A percentile compares a stretch with the other conserved stretches of the same genome.
Conservation (phyloP, 2,888 invertebrate species). For the Drosophila heteroneura region DNA sequence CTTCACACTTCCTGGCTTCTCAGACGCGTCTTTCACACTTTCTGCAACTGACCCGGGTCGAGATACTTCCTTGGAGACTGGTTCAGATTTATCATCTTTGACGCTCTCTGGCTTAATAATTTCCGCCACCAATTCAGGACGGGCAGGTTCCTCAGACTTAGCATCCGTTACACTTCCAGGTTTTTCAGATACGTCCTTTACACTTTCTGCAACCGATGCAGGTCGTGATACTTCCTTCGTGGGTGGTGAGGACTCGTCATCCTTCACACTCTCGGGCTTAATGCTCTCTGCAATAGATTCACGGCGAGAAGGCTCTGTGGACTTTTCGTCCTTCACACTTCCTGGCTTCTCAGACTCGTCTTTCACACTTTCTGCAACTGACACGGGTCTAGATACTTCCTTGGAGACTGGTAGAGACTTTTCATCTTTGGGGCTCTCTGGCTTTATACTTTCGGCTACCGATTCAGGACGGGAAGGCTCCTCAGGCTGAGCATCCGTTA, state of each 20-base stretch:
- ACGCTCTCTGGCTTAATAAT: rapidly evolving
- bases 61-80: not conserved
- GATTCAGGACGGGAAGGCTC: not conserved
- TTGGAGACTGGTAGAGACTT: not conserved
- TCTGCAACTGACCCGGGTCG: not conserved
- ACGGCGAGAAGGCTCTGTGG: not conserved
- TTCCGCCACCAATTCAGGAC: not conserved
- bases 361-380: not conserved
- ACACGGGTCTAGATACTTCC: rapidly evolving
- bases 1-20: no score
- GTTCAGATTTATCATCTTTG: not conserved
- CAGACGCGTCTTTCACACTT: no score
- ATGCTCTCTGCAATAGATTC: not conserved
- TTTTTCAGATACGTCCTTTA: not conserved
- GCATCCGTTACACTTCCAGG: not conserved
- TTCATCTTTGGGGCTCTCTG: not conserved
- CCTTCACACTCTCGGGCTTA: not conserved
- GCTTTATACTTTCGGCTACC: not conserved
- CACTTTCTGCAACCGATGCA: not conserved
- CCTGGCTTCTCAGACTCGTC: not conserved
- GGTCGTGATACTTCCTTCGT: not conserved
- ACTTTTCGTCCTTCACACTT: not conserved
- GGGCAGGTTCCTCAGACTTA: not conserved
- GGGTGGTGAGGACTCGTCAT: not conserved
- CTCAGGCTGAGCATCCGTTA: not conserved